phyloP scores from a whole-genome alignment of 2,888 invertebrate species.

The Stegana nigrithorax region DNA sequence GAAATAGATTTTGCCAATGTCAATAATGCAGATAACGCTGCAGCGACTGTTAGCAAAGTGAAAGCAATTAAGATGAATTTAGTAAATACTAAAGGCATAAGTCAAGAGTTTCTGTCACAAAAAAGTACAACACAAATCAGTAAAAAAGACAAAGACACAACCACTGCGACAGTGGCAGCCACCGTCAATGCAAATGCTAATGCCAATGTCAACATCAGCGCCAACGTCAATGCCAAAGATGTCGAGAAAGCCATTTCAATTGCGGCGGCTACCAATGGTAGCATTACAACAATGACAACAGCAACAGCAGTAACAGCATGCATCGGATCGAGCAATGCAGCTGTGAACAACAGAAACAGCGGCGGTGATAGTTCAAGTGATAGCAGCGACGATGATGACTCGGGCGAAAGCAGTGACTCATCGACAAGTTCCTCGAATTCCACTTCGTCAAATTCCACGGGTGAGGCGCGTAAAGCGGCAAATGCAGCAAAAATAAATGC shows the following conservation, averaged over 20 bases:
- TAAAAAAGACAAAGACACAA: too few relatives aligned
- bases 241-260: not conserved
- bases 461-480: constrained; percentile 47
- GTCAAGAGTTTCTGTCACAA: too few relatives aligned
- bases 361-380: constrained; percentile 6
- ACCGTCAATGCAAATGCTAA: not conserved
- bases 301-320: not conserved
- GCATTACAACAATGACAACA: not conserved
- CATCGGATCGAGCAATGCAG: too few relatives aligned
- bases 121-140: too few relatives aligned
- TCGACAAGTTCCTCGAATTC: constrained; percentile 46
- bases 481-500: constrained; percentile 33
- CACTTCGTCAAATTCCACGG: constrained; percentile 45
- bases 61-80: too few relatives aligned
- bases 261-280: not conserved
- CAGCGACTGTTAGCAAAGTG: too few relatives aligned
- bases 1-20: too few relatives aligned
- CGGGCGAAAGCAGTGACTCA: constrained; percentile 28
- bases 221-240: not conserved
- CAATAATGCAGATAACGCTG: too few relatives aligned
- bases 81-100: too few relatives aligned
- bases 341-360: not conserved
- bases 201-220: not conserved
- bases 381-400: constrained; percentile 1
- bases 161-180: too few relatives aligned